These are phyloP conservation scores for Antitype chi DNA, from an alignment of 2,888 invertebrate genomes.

Conservation along the genomic window DNA sequence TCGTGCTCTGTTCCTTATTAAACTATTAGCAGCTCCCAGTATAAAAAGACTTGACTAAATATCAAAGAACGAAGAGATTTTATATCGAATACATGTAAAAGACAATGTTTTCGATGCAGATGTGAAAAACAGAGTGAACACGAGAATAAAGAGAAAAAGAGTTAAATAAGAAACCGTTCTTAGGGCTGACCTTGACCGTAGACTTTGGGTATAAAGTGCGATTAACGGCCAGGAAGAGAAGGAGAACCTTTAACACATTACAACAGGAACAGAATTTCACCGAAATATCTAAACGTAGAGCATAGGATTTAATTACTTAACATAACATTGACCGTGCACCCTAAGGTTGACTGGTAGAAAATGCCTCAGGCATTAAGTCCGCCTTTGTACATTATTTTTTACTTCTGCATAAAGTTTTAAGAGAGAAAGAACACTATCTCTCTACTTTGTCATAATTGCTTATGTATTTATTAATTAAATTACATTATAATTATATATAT, in stretches of 20 bases:
- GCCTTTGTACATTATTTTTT: no score
- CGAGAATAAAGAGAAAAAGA: background rate
- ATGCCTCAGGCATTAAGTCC: no score
- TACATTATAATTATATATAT: no score
- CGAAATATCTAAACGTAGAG: no score
- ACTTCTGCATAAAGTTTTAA: no score
- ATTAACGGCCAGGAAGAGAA: conserved; percentile 9
- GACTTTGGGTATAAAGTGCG: background rate
- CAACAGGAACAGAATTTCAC: no score
- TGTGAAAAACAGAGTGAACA: background rate
- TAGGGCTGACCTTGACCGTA: background rate
- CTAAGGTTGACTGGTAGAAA: no score
- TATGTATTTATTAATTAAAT: no score
- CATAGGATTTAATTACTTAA: background rate
- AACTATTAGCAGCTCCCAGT: background rate
- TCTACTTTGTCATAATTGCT: no score
- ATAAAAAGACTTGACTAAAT: background rate
- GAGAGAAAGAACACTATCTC: no score
- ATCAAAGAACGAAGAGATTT: background rate
- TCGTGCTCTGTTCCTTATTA: background rate
- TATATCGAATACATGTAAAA: no score
- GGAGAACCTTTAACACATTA: background rate
- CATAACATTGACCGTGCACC: no score
- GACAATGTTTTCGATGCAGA: background rate
- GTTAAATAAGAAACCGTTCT: background rate